Base-by-base conservation (phyloP, 2,888 invertebrate genomes). In the Mythimna pallens region DNA sequence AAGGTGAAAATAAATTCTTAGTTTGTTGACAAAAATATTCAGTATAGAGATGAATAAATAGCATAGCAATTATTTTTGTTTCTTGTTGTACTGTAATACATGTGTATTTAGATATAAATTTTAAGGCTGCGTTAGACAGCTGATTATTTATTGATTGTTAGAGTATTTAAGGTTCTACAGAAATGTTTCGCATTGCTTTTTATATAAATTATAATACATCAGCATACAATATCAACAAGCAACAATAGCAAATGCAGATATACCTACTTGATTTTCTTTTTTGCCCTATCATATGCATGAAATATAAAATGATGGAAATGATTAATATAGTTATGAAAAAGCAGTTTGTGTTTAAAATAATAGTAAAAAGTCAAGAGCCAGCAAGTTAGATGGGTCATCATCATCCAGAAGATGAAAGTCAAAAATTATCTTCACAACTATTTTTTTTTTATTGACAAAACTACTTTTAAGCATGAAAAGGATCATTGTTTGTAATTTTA, bases 221-320 rank as follows among this genome's bases (percentile, higher is more conserved):
- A 58, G 67, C 55, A 63, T 54, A 67, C 73, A 80, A 67, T 66
- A 77, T 34, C 67, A 80, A 76, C 79, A 67, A 78, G 63, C 63
- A 82, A 70, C 74, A 80, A 68, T 80, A 80, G 81, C 81, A 65
- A 80, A 69, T 65, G 80, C 81, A 65, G 55, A 54, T 65, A 57
- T 65, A 78, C 82, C 61, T 63, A 71, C 71, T 65, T 74, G 75
- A 43, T 25, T 59, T 66, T 82, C 34, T 67, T 81, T 77, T 65
- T 71, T 25, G 71, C 66, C 72, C 78, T 78, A 82, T 72, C 34
- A 68, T 65, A 72, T 43, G 71, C 82, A 77, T 82, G 82, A 70
- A 77, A 80, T 57, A 82, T 68, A 83, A 70, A 76, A 69, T 74
- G 50, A 75, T 77, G 77, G 40, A 59, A 67, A 71, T 75, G 62